These are phyloP conservation scores for Nymphicus hollandicus DNA, from an alignment of 2,113 vertebrate genomes.

Conservation along the genomic window DNA sequence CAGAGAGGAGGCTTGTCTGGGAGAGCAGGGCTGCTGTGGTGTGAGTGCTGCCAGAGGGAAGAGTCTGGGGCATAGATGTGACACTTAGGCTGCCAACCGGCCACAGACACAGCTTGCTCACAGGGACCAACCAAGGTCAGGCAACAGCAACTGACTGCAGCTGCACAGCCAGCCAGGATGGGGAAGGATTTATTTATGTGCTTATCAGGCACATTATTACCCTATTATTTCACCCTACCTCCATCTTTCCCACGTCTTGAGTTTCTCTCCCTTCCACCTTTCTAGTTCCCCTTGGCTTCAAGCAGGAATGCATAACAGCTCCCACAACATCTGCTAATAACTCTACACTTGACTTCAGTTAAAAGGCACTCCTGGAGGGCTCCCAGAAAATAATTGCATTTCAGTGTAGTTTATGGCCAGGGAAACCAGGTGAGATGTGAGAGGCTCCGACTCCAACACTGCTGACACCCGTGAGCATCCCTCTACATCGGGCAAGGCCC, in stretches of 20 bases:
- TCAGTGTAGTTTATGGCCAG: not conserved
- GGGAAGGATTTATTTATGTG: not conserved
- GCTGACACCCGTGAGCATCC: not conserved
- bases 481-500: not conserved
- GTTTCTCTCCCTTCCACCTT: not conserved
- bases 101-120: not conserved
- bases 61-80: not conserved
- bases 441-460: not conserved
- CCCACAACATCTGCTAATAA: not conserved
- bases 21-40: not conserved
- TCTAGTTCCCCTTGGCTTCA: not conserved
- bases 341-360: not conserved
- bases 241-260: not conserved
- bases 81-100: not conserved
- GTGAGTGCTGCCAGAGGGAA: fast-evolving
- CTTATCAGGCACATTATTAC: not conserved
- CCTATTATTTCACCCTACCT: not conserved
- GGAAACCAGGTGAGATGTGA: not conserved
- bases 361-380: not conserved
- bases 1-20: not conserved
- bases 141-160: not conserved
- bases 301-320: not conserved
- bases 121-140: not conserved
- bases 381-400: not conserved
- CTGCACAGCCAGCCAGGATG: not conserved